These are phyloP conservation scores for Chionis minor DNA, from an alignment of 2,113 vertebrate species.

Conservation along the genomic window DNA sequence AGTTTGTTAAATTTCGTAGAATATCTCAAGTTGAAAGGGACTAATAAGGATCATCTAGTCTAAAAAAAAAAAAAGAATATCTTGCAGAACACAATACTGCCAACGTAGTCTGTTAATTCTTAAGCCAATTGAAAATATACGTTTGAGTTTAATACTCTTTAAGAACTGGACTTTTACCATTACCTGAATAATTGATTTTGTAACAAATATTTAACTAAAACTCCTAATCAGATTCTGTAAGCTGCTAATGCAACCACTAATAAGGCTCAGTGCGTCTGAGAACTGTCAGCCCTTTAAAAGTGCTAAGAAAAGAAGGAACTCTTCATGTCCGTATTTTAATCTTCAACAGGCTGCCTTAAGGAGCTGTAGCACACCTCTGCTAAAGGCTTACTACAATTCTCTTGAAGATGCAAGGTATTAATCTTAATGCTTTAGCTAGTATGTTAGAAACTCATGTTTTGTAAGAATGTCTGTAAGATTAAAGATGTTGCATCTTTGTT, in stretches of 20 bases:
- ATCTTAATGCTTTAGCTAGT: not conserved
- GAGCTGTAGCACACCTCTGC: conserved; percentile 84
- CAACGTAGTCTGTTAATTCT: not conserved
- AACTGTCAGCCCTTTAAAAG: not conserved
- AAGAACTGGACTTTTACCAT: not conserved
- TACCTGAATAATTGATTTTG: not conserved
- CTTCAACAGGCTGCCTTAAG: conserved; percentile 80
- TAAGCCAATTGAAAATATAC: rapidly evolving
- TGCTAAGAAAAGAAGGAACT: not conserved
- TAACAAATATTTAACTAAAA: not conserved
- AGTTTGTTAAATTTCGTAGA: not conserved
- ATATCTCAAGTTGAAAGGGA: not conserved
- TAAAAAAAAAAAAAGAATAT: not conserved
- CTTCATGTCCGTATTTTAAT: conserved; percentile 2
- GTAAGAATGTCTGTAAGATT: not conserved
- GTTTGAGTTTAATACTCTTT: not conserved
- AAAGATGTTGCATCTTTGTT: not conserved
- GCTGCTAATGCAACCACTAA: not conserved
- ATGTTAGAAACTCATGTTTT: not conserved
- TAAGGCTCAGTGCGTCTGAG: not conserved
- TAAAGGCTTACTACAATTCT: conserved; percentile 86
- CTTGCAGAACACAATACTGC: not conserved
- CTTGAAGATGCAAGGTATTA: conserved; percentile 88
- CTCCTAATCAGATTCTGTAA: not conserved
- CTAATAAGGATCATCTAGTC: rapidly evolving